These are phyloP conservation scores for Ptychochromis oligacanthus DNA, from an alignment of 2,113 vertebrate genomes.

Conservation along the genomic window DNA sequence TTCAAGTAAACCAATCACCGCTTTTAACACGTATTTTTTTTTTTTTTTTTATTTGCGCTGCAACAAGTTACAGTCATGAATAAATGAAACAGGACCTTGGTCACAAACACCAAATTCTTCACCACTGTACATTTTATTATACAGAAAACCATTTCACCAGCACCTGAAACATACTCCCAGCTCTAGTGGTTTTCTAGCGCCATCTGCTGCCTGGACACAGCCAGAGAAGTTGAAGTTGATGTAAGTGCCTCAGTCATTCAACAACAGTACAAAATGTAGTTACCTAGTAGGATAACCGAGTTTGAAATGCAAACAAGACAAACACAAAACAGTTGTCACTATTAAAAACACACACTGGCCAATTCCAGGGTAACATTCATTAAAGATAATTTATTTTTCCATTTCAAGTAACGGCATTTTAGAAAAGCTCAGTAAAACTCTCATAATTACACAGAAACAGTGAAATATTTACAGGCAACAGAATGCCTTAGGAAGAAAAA, in stretches of 20 bases:
- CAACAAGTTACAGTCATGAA: neutral
- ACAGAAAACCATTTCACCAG: neutral
- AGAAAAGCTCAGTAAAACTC: conserved; percentile 37
- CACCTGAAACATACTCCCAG: neutral
- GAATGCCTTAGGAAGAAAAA: neutral
- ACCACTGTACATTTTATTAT: conserved; percentile 17
- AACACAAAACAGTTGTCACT: neutral
- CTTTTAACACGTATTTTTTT: no score
- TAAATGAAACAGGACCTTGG: neutral
- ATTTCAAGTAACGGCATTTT: conserved; percentile 71
- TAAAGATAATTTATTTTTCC: conserved; percentile 36
- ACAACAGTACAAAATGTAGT: neutral
- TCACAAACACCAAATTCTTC: neutral
- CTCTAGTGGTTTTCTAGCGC: neutral
- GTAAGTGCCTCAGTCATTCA: neutral
- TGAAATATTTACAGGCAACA: conserved; percentile 78
- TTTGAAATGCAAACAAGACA: neutral
- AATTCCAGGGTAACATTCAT: conserved; percentile 5
- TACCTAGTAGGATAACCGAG: neutral
- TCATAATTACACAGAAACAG: conserved; percentile 65
- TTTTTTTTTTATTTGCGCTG: no score
- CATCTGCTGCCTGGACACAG: conserved; percentile 22
- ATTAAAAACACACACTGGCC: neutral
- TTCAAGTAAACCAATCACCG: no score
- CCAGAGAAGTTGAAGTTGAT: accelerated